Percentiles rank a stretch among this genome's conserved stretches.
Conservation (phyloP, 30 jellyfish, hydroid and myxozoan species). For the Catostylus mosaicus region DNA sequence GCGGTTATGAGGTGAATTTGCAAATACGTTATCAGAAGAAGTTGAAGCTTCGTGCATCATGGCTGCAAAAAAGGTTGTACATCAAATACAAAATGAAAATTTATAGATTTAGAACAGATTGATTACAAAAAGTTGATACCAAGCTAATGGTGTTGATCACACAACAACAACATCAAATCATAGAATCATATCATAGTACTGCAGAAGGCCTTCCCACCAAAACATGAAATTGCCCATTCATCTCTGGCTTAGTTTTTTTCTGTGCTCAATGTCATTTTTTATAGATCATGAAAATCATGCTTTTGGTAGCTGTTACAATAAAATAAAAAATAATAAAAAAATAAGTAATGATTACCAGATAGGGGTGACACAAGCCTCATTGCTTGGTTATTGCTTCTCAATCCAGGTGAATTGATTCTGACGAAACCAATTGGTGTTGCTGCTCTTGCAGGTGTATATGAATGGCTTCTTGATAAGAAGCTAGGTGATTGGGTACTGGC, state of each 20-base stretch:
- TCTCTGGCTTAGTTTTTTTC: too few species aligned
- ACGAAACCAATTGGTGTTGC: constrained; percentile 27
- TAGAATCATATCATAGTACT: too few species aligned
- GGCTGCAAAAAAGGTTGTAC: constrained; percentile 16
- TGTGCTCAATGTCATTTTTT: too few species aligned
- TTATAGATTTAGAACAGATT: background rate
- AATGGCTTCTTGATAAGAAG: constrained; percentile 33
- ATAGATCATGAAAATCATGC: too few species aligned
- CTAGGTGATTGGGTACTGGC: constrained; percentile 47
- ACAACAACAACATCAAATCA: too few species aligned
- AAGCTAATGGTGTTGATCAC: too few species aligned
- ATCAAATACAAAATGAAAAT: background rate
- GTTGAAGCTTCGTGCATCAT: constrained; percentile 67
- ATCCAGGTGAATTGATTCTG: constrained; percentile 40
- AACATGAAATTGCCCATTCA: too few species aligned
- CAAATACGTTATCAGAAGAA: constrained; percentile 33
- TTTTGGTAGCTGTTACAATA: too few species aligned
- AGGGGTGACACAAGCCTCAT: constrained; percentile 51
- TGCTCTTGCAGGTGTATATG: constrained; percentile 61
- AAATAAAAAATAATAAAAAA: too few species aligned
- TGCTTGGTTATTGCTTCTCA: constrained; percentile 25
- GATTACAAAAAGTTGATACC: too few species aligned
- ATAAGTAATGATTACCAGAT: constrained; percentile 45
- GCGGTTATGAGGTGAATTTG: constrained; percentile 37
- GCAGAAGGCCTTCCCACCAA: too few species aligned